Conservation (phyloP, 2,888 invertebrate species). For the Tholera decimalis region DNA sequence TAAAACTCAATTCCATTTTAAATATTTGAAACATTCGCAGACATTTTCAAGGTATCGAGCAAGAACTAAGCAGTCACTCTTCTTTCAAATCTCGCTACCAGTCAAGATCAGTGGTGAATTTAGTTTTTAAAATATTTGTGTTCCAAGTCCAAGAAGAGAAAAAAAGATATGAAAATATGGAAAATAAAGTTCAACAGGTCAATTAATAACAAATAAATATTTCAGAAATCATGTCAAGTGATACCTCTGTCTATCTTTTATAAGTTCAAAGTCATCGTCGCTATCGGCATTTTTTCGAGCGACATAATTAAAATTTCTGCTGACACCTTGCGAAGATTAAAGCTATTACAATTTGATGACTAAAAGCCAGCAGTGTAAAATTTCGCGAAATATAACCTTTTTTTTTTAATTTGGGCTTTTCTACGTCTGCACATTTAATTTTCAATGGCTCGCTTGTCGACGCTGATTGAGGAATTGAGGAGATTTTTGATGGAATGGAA, state of each 20-base stretch:
- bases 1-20: too few relatives aligned
- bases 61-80: too few relatives aligned
- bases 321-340: conserved; percentile 77
- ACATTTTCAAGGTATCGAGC: too few relatives aligned
- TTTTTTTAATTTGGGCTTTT: conserved; percentile 31
- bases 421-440: conserved; percentile 32
- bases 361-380: conserved; percentile 64
- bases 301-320: conserved; percentile 84
- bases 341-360: conserved; percentile 79
- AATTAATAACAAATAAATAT: not conserved
- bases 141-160: too few relatives aligned
- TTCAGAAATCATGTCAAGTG: conserved; percentile 3
- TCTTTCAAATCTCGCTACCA: too few relatives aligned
- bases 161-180: too few relatives aligned
- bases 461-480: conserved; percentile 10
- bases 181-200: too few relatives aligned
- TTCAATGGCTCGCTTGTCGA: conserved; percentile 1
- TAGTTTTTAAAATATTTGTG: too few relatives aligned
- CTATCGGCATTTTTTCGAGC: conserved; percentile 71
- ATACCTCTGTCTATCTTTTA: conserved; percentile 28
- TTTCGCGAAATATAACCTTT: conserved; percentile 57
- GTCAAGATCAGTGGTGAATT: too few relatives aligned
- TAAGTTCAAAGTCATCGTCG: conserved; percentile 69
- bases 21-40: too few relatives aligned
- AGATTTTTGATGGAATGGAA: not conserved